A percentile compares a stretch with the other conserved stretches of the same genome.
These are phyloP conservation scores for Saccostrea glomerata DNA, from an alignment of 1,140 invertebrate genomes.

Conservation along the genomic window DNA sequence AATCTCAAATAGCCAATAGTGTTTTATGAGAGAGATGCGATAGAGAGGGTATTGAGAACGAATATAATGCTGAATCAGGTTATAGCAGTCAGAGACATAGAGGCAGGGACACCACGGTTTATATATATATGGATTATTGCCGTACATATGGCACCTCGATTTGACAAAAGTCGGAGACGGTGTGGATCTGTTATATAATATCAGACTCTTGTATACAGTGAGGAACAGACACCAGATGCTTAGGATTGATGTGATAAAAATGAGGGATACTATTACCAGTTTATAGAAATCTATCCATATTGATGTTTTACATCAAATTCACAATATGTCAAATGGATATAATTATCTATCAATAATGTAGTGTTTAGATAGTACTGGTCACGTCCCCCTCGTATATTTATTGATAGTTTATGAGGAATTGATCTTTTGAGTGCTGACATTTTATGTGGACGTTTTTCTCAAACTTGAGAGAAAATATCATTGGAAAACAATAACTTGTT, in stretches of 20 bases:
- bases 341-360: conserved; percentile 27
- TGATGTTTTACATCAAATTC: conserved; percentile 31
- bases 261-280: not conserved
- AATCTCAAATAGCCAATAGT: not conserved
- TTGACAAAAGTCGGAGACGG: not conserved
- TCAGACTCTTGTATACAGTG: not conserved
- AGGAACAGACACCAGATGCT: not conserved
- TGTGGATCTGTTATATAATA: not conserved
- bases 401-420: conserved; percentile 15
- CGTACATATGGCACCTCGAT: not conserved
- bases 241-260: not conserved
- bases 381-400: not conserved
- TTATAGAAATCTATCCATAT: not conserved
- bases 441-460: not conserved
- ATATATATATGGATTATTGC: not conserved
- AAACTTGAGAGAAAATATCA: not conserved
- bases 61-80: not conserved
- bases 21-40: conserved; percentile 2
- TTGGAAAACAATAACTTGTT: not conserved
- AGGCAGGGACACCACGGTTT: not conserved
- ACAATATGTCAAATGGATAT: conserved; percentile 27
- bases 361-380: conserved; percentile 6
- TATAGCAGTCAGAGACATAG: not conserved
- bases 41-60: not conserved
- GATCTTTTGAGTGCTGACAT: conserved; percentile 6